Base-by-base conservation (phyloP, 1,140 invertebrate genomes). In the Aphis craccivora region DNA sequence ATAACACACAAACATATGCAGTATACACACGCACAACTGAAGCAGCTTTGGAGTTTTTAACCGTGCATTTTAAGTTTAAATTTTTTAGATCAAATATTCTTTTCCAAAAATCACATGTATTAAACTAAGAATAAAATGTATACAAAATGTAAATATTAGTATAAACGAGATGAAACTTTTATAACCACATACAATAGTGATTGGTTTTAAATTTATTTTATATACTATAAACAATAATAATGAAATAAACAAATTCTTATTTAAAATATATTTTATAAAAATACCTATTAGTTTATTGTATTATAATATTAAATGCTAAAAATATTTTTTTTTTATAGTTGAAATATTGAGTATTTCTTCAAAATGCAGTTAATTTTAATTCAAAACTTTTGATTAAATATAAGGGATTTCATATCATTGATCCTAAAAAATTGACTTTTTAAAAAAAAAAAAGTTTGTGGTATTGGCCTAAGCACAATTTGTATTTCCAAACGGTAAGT, bases 1-100 rank as follows among this genome's bases (percentile, higher is more conserved):
- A n/a, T 67, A 30, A 11, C 60, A 14, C 9, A n/a, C 60, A 51
- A 20, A 5, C 60, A 67, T 30, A 14, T n/a, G n/a, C n/a, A 3
- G 0, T 25, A n/a, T 9, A 9, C 25, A 30, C 9, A 1, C 3
- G 30, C n/a, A n/a, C n/a, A n/a, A 11, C 25, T n/a, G 0, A 67
- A 67, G 11, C 11, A 67, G 11, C 60, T n/a, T 67, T 30, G 30
- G 0, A 67, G 11, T 67, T 67, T 67, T n/a, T n/a, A 67, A 5
- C 60, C 0, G 5, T 18, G n/a, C 0, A 67, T 67, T 67, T 67
- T 67, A 3, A 67, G 30, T 67, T 14, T 67, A 1, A 1, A 67
- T n/a, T n/a, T n/a, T 67, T n/a, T n/a, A n/a, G 1, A 9, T 18
- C 4, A 67, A 11, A 18, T 18, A 18, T 0, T 6, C 0, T 30